Evolutionary conservation across 2,797 vertebrate genomes (phyloP).

Genomic region (Catamblyrhynchus diadema): DNA sequence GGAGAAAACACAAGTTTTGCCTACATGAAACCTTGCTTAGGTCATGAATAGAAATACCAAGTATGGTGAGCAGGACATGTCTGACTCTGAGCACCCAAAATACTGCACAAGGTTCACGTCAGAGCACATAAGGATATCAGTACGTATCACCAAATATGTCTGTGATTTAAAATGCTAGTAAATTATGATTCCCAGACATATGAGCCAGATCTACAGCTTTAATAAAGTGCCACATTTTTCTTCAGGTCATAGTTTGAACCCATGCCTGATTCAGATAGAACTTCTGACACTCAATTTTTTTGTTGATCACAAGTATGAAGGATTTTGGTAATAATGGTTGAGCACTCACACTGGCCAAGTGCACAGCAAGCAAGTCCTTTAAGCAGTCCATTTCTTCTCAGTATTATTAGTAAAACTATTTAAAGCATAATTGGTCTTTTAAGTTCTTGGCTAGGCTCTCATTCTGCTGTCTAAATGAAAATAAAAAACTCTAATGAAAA

Average conservation of each 20-base stretch:
- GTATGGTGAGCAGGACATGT: neutral
- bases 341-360: neutral
- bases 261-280: neutral
- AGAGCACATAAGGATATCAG: neutral
- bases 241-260: neutral
- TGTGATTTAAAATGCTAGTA: neutral
- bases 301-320: neutral
- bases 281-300: neutral
- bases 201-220: neutral
- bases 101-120: rapidly evolving
- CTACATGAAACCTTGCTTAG: neutral
- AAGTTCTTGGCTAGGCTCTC: neutral
- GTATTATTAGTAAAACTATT: slow-evolving; percentile 11
- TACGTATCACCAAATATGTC: neutral
- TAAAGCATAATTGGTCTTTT: slow-evolving; percentile 25
- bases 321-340: neutral
- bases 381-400: neutral
- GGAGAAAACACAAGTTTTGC: neutral
- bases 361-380: slow-evolving; percentile 2
- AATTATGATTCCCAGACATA: neutral
- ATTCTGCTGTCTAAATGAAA: slow-evolving; percentile 2
- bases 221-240: neutral
- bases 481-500: slow-evolving; percentile 32
- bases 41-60: neutral
- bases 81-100: neutral